phyloP scores from a whole-genome alignment of 2,888 invertebrate species.

The Sarcophaga rosellei region DNA sequence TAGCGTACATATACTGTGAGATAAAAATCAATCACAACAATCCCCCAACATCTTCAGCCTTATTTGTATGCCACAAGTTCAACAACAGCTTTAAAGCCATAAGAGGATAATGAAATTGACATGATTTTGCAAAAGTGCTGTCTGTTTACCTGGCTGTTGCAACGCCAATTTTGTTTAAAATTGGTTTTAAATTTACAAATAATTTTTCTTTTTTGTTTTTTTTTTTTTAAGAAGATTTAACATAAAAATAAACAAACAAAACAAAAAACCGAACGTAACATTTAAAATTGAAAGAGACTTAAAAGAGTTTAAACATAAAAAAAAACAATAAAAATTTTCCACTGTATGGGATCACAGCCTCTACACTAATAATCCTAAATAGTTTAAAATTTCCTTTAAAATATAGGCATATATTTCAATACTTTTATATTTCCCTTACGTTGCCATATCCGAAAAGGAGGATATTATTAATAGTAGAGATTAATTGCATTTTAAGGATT shows the following conservation, averaged over 20 bases:
- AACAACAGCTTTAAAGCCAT: slow-evolving; percentile 45
- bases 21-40: slow-evolving; percentile 51
- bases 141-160: not conserved
- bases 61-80: slow-evolving; percentile 47
- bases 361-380: too few relatives aligned
- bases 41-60: slow-evolving; percentile 1
- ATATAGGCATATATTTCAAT: not conserved
- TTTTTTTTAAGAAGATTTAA: slow-evolving; percentile 49
- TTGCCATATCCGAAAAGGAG: not conserved
- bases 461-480: not conserved
- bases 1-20: not conserved
- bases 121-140: not conserved
- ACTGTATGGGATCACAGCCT: too few relatives aligned
- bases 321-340: not conserved
- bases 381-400: not conserved
- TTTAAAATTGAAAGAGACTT: not conserved
- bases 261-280: not conserved
- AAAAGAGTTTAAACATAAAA: not conserved
- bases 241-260: slow-evolving; percentile 12
- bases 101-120: slow-evolving; percentile 35
- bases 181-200: too few relatives aligned
- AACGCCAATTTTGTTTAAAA: slow-evolving; percentile 12
- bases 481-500: not conserved
- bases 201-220: not conserved
- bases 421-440: not conserved